Base-by-base conservation (phyloP, 2,888 invertebrate genomes). In the Reticulitermes lucifugus region DNA sequence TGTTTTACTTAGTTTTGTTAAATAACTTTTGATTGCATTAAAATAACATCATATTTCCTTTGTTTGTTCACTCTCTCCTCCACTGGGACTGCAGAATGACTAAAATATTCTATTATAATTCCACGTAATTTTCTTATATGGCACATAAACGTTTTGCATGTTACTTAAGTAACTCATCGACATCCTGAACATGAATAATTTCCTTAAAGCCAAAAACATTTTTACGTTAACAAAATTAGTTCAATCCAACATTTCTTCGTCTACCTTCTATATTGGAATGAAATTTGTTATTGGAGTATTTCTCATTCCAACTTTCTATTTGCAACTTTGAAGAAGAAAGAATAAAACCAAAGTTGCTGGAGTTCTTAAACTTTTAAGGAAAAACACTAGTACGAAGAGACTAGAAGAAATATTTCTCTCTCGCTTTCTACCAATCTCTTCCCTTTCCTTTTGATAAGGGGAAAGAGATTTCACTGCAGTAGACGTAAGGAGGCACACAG, bases 391-490 rank as follows among this genome's bases (percentile, higher is more conserved):
- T 70, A 29, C 0, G 10, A 14, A 73, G 25, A 41, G 35, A 41
- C 21, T 21, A 9, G 10, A 41, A 18, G 73, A 73, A 73, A 41
- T 41, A 41, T 4, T 41, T 18, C 41, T 21, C 73, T 41, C 22
- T 41, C 73, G 6, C 41, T 41, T 41, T 35, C 6, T 21, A 71
- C 41, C 3, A 41, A 18, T 41, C 46, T 77, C 10, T 77, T 43
- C 22, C n/a, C 22, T n/a, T 7, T 2, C 21, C 22, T 77, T 46
- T 77, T 77, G 77, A 77, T 77, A 51, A 77, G 46, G 6, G n/a
- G 46, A 77, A 46, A n/a, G 46, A 77, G 77, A 77, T 46, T 77
- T 77, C 77, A n/a, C n/a, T n/a, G 77, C 41, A 73, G n/a, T 25
- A n/a, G 9, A n/a, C 12, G 12, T 6, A 41, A 41, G 77, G 46